Percentiles rank a stretch among this genome's conserved stretches.
These are phyloP conservation scores for Alloplasta piceator DNA, from an alignment of 2,888 invertebrate species.

Conservation along the genomic window DNA sequence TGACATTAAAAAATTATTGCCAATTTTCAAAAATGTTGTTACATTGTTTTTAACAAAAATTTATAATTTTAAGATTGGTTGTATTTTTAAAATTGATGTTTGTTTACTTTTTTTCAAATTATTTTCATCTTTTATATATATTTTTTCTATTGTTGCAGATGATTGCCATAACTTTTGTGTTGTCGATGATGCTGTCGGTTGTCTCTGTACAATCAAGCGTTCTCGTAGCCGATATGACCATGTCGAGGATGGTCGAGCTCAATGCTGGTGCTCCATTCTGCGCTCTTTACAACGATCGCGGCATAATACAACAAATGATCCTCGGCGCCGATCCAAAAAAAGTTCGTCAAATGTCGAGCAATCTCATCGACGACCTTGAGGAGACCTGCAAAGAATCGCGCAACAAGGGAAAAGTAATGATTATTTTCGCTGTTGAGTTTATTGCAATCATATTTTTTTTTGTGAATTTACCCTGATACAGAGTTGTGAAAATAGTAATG, in stretches of 20 bases:
- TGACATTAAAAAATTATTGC: too few relatives aligned
- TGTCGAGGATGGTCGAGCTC: constrained; percentile 87
- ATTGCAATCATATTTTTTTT: background rate
- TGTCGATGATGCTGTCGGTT: constrained; percentile 64
- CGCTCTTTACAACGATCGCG: constrained; percentile 86
- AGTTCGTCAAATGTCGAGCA: constrained; percentile 86
- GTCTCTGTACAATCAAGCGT: constrained; percentile 80
- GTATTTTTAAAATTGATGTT: background rate
- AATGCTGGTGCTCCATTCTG: constrained; percentile 86
- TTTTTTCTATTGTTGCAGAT: constrained; percentile 69
- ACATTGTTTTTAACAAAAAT: too few relatives aligned
- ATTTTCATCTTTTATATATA: background rate
- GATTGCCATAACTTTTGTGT: constrained; percentile 61
- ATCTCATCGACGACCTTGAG: constrained; percentile 86
- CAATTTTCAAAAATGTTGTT: too few relatives aligned
- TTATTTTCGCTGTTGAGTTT: background rate
- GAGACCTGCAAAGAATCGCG: constrained; percentile 84
- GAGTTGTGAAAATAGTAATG: too few relatives aligned
- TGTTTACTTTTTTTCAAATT: constrained; percentile 9
- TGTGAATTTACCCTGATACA: background rate
- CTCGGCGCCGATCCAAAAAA: constrained; percentile 85
- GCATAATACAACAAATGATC: constrained; percentile 86
- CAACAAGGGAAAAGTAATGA: constrained; percentile 77
- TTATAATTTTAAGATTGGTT: too few relatives aligned
- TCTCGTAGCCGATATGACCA: constrained; percentile 86